Base-by-base conservation (phyloP, 2,113 vertebrate species). In the Poeciliopsis prolifica region DNA sequence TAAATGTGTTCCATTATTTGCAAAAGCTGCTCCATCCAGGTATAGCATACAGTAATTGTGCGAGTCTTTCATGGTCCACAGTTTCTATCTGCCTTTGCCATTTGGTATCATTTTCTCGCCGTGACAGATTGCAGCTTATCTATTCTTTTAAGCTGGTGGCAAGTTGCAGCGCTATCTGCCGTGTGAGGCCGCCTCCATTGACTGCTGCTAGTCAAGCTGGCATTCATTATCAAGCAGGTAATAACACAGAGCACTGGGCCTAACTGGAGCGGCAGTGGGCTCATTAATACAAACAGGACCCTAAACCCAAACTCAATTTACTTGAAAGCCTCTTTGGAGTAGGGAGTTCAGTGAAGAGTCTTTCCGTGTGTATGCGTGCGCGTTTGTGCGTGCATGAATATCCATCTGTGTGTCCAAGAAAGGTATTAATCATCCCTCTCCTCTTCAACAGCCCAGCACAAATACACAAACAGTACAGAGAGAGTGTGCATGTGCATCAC, bases 271-370 rank as follows among this genome's bases (percentile, higher is more conserved):
- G 65, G 74, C 87, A 85, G 84, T 80, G 80, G 87, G 82, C 80
- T 92, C 90, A 91, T 93, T 91, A 91, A 92, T 91, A 91, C 86
- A 91, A 92, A 91, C 91, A 87, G 88, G 90, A 90, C 88, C 90
- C 84, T 89, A 86, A 92, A 92, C 90, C 88, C 90, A 91, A 94
- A 91, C 91, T 91, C 91, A 92, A 92, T 92, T 93, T 92, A 89
- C 82, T 85, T 92, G 88, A 92, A 92, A 92, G 91, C 91, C 89
- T 91, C 90, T 89, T 91, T 88, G 85, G 88, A 89, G 88, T 86
- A 19, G 63, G 74, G 62, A 81, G 75, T 86, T 86, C 85, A 84
- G 79, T 80, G 78, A 84, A 80, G 83, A 84, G 80, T 73, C 74
- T 85, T 63, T 48, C 58, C 29, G n/a, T 51, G 44, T 11, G 35